A percentile compares a stretch with the other conserved stretches of the same genome.
phyloP scores from a whole-genome alignment of 2,113 vertebrate species.

The Odocoileus hemionus region DNA sequence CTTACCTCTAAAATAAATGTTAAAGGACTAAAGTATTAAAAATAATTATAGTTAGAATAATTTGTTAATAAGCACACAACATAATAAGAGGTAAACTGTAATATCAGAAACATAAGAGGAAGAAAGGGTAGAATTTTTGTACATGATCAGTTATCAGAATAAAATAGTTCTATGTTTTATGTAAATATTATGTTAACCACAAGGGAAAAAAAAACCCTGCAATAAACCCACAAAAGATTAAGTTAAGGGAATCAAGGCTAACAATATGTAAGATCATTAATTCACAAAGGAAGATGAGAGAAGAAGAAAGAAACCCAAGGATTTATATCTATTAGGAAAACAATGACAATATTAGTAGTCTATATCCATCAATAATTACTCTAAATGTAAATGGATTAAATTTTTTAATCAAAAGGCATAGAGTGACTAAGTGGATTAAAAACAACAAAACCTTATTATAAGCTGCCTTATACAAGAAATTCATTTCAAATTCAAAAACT shows the following conservation, averaged over 20 bases:
- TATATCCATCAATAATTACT: background rate
- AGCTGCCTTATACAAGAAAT: background rate
- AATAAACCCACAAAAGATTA: background rate
- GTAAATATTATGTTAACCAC: background rate
- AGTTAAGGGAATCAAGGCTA: background rate
- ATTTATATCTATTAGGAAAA: background rate
- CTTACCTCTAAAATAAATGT: background rate
- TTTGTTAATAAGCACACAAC: background rate
- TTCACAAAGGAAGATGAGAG: background rate
- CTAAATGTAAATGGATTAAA: background rate
- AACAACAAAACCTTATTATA: background rate
- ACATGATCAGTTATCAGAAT: background rate
- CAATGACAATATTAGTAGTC: background rate
- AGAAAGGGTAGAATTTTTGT: background rate
- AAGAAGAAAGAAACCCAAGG: background rate
- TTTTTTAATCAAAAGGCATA: background rate
- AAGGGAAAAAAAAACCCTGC: background rate
- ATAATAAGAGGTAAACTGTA: background rate
- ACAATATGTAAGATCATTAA: background rate
- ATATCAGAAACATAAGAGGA: background rate
- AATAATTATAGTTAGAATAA: background rate
- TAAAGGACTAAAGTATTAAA: background rate
- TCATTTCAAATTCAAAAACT: background rate
- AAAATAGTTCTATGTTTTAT: background rate
- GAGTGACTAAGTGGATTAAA: background rate